These are phyloP conservation scores for Geococcyx californianus DNA, from an alignment of 2,113 vertebrate species.

Conservation along the genomic window DNA sequence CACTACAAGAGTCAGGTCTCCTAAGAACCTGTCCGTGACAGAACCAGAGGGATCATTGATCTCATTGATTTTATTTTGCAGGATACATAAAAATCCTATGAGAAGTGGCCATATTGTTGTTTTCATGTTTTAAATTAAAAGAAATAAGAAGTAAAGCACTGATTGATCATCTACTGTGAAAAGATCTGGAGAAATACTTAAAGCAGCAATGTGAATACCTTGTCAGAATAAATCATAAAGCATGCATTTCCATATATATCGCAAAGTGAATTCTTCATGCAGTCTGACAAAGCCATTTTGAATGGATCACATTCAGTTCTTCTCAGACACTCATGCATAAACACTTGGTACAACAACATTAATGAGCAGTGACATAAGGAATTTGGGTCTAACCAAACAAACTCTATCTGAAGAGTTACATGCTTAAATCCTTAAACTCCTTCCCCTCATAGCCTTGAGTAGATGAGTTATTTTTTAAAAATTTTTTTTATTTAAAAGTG, in stretches of 20 bases:
- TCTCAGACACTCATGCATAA: conserved; percentile 57
- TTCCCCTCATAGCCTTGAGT: background rate
- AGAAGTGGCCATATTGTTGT: background rate
- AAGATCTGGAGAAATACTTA: conserved; percentile 17
- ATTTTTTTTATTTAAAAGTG: background rate
- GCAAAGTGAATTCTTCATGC: conserved; percentile 15
- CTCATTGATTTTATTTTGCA: background rate
- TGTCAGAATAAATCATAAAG: conserved; percentile 50
- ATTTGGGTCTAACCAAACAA: conserved; percentile 52
- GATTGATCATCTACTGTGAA: conserved; percentile 18
- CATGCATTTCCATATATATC: background rate
- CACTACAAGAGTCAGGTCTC: background rate
- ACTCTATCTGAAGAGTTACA: background rate
- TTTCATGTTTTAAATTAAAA: background rate
- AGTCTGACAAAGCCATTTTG: conserved; percentile 42
- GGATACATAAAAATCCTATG: background rate
- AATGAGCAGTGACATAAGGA: conserved; percentile 57
- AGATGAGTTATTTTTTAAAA: background rate
- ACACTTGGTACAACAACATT: conserved; percentile 45
- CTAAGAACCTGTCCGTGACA: background rate
- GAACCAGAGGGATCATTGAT: background rate
- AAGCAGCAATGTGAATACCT: conserved; percentile 25
- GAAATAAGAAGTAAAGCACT: conserved; percentile 25
- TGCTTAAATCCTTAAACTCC: background rate
- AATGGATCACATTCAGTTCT: conserved; percentile 41